A percentile compares a stretch with the other conserved stretches of the same genome.
phyloP scores from a whole-genome alignment of 2,888 invertebrate species.

The Protonemura montana region DNA sequence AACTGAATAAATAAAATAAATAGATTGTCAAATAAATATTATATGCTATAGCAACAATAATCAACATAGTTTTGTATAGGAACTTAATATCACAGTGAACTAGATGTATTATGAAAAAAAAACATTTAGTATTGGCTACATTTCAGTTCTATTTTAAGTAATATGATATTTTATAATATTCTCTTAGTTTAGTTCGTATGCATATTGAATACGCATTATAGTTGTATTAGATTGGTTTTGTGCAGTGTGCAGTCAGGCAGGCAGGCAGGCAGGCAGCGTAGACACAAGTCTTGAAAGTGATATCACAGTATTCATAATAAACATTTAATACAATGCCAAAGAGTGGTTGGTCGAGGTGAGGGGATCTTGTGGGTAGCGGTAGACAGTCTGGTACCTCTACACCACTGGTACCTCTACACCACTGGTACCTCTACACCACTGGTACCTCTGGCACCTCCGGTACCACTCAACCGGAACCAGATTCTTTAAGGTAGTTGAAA shows the following conservation, averaged over 20 bases:
- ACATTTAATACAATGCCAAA: not conserved
- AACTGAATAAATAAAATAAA: not conserved
- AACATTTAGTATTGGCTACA: not conserved
- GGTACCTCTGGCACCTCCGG: too few relatives aligned
- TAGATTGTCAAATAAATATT: not conserved
- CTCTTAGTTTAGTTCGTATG: not conserved
- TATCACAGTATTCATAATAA: constrained; percentile 7
- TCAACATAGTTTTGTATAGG: not conserved
- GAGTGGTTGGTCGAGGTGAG: not conserved
- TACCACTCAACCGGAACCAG: too few relatives aligned
- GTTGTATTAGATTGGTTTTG: not conserved
- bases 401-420: too few relatives aligned
- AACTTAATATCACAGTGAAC: not conserved
- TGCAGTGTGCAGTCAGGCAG: not conserved
- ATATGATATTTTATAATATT: not conserved
- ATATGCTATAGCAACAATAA: not conserved
- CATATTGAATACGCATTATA: not conserved
- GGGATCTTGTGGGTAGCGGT: too few relatives aligned
- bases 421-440: too few relatives aligned
- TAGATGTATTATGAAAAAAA: not conserved
- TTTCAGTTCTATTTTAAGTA: not conserved
- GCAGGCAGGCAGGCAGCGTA: not conserved
- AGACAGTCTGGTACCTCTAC: too few relatives aligned
- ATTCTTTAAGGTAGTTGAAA: too few relatives aligned
- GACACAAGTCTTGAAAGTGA: not conserved